Evolutionary conservation across 2,888 invertebrate genomes (phyloP).

Genomic region (Phortica magna): DNA sequence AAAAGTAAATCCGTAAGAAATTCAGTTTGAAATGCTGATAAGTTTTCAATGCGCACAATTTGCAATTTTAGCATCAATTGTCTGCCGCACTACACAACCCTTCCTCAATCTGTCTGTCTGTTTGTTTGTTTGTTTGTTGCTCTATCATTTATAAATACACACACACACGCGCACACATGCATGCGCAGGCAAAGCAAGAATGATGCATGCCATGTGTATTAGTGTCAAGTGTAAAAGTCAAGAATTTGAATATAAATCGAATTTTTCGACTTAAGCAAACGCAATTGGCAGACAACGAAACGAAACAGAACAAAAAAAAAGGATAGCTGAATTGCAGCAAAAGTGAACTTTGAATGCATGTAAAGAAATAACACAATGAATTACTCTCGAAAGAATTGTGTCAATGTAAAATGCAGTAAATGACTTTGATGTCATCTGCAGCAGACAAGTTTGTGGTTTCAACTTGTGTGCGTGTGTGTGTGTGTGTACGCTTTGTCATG

Average conservation of each 20-base stretch:
- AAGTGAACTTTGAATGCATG: background rate
- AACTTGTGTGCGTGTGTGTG: background rate
- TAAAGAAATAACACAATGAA: background rate
- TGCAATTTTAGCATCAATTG: conserved; percentile 21
- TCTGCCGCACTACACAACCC: background rate
- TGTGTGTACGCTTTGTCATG: background rate
- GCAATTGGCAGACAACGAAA: conserved; percentile 20
- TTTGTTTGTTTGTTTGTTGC: background rate
- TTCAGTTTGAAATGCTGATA: background rate
- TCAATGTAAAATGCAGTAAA: conserved; percentile 25
- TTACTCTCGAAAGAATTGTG: conserved; percentile 26
- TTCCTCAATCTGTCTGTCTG: background rate
- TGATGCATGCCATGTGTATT: conserved; percentile 37
- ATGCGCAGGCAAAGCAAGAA: background rate
- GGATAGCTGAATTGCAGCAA: background rate
- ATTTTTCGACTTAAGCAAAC: conserved; percentile 57
- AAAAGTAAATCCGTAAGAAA: background rate
- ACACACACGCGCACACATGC: background rate
- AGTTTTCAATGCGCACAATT: conserved; percentile 27
- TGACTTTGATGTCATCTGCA: conserved; percentile 23
- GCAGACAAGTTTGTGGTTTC: background rate
- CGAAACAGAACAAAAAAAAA: no score
- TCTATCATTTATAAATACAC: background rate
- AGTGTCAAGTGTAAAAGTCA: conserved; percentile 44
- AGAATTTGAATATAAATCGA: conserved; percentile 70